Base-by-base conservation (phyloP, 1,140 invertebrate species). In the Magallana ariakensis region DNA sequence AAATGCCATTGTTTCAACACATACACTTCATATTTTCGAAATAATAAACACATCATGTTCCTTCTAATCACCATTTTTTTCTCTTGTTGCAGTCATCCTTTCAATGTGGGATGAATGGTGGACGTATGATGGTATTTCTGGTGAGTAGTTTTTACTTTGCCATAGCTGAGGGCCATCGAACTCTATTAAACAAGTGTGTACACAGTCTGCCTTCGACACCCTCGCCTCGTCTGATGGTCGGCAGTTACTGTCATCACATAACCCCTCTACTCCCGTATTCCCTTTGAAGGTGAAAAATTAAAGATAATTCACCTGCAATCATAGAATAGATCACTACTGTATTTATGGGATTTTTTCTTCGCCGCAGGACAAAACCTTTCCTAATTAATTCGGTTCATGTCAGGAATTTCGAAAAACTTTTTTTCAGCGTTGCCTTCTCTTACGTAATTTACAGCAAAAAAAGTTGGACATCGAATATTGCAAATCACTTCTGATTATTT, bases 81-180 rank as follows among this genome's bases (percentile, higher is more conserved):
- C 33, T 75, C 11, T 70, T 8, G 4, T 75, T 75, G 22, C 22
- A 75, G 66, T 75, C 15, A 26, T 75, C 22, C 19, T 13, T 1
- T 75, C 66, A 9, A 75, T 75, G 66, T 75, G 66, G 66, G 66
- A 75, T 26, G 66, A 75, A 26, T 75, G 66, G 66, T 75, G 66
- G 66, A 75, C 66, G 22, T 75, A 75, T 10, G 66, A 75, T 22
- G 66, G 66, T 26, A 75, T 75, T 26, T 75, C 66, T 26, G 66
- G 66, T 75, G 22, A 75, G 66, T 26, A 75, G 15, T 13, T 26
- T 33, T 26, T 26, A 26, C 22, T 75, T 9, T 75, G 22, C 22
- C 33, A 10, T 26, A 62, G 16, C 22, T 46, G 66, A 15, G 13
- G 26, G 22, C 33, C 33, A 46, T 46, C 2, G 33, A 46, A 46